Evolutionary conservation across 2,113 vertebrate genomes (phyloP).

Genomic region (Eclectus roratus): DNA sequence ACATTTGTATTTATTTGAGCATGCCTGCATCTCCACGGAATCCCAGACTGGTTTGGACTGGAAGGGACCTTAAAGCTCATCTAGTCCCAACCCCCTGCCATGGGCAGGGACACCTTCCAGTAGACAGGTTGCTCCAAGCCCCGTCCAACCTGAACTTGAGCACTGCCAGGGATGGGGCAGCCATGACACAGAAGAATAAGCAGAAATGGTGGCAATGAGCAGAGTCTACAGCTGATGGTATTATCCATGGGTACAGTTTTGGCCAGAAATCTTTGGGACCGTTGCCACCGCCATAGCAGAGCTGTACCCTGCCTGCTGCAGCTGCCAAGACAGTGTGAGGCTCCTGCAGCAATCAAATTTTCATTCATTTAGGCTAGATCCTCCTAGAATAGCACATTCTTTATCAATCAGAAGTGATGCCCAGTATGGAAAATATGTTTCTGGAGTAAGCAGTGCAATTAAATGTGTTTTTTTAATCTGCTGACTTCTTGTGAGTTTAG

Average conservation of each 20-base stretch:
- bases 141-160: neutral
- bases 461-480: neutral
- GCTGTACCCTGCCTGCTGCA: neutral
- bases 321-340: neutral
- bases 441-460: neutral
- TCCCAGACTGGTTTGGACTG: neutral
- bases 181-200: neutral
- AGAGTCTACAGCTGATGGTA: neutral
- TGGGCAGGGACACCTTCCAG: neutral
- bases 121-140: neutral
- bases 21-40: rapidly evolving
- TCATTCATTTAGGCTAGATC: neutral
- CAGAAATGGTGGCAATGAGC: neutral
- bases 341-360: neutral
- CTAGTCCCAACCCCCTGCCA: neutral
- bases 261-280: neutral
- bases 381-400: neutral
- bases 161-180: neutral
- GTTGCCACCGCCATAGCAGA: neutral
- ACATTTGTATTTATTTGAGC: neutral
- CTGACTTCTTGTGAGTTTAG: neutral
- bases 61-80: neutral
- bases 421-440: neutral
- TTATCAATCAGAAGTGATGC: neutral
- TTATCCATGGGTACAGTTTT: neutral